Evolutionary conservation across 2,113 vertebrate genomes (phyloP), one percentile per base, ranked within the genome.

Genomic region (Tyto alba): DNA sequence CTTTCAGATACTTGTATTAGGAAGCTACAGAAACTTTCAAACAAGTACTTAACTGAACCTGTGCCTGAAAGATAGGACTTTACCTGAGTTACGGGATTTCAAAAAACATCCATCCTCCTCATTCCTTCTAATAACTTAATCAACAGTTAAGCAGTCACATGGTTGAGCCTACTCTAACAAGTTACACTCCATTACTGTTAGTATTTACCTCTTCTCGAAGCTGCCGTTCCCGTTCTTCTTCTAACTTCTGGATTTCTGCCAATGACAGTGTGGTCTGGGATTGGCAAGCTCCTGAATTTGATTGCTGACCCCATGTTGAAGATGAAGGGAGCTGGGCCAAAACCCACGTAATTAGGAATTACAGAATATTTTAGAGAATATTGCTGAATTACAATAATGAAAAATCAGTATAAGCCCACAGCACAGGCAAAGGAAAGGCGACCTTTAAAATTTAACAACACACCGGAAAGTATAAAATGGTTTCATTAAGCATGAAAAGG

Each of bases 281-380:
- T 78, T 99, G 99, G 68, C 98, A 98, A 23, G 98, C 90, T 91
- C 98, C 78, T 53, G 98, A 98, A 95, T 95, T 96, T 41, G 99
- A 99, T 94, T 99, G 99, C 85, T 99, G 99, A 95, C 99, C 99
- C 99, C 99, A 99, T 29, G 99, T 99, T 69, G 99, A 99, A 85
- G 99, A 99, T 32, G 99, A 99, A 40, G 99, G 99, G 79, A 99
- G 99, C 99, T 99, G 85, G 55, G 21, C n/a, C 59, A 96, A 90
- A 90, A 91, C 3, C 34, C 60, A 38, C 30, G 69, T 55, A 32
- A 80, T 36, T 8, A 25, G 12, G 38, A 79, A 75, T 83, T 89
- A 87, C 11, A 50, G 63, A 76, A 73, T 4, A 4, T 41, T 76
- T 80, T 16, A 59, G n/a, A 72, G 13, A 77, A 50, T 7, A 67